phyloP scores from a whole-genome alignment of 2,797 vertebrate genomes.

The Sebastolobus alascanus region DNA sequence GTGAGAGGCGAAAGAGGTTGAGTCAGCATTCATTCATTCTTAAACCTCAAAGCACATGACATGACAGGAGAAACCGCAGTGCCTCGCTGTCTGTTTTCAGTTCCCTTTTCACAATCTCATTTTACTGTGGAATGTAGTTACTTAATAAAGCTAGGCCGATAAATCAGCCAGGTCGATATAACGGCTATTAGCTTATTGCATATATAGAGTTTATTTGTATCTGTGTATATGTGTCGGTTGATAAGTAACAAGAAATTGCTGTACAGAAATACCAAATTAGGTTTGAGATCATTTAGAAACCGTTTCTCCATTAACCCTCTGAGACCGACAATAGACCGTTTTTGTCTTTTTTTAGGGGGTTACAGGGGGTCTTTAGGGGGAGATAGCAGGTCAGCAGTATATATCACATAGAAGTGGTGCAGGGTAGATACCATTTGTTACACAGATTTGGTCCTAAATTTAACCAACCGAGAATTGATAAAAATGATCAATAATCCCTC shows the following conservation, averaged over 20 bases:
- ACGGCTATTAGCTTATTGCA: neutral
- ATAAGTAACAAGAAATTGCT: neutral
- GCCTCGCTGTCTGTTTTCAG: conserved; percentile 9
- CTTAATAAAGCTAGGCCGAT: rapidly evolving
- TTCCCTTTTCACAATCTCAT: neutral
- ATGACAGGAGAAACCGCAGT: rapidly evolving
- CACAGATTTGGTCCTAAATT: too few relatives aligned
- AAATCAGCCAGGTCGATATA: neutral
- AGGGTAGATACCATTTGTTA: too few relatives aligned
- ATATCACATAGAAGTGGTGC: too few relatives aligned
- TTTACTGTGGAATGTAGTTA: neutral
- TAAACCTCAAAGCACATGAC: conserved; percentile 6
- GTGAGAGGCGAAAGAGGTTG: neutral
- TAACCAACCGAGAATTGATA: too few relatives aligned
- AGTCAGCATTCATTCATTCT: neutral
- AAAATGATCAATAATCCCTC: too few relatives aligned
- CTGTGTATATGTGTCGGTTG: too few relatives aligned
- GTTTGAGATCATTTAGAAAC: neutral
- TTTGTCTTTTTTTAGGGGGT: too few relatives aligned
- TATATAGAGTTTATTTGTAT: neutral
- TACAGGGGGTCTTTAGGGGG: too few relatives aligned
- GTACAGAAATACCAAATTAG: neutral
- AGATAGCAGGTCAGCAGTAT: too few relatives aligned
- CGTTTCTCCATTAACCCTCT: neutral
- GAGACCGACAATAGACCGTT: too few relatives aligned